Base-by-base conservation (phyloP, 2,888 invertebrate genomes). In the Chrysina gloriosa region DNA sequence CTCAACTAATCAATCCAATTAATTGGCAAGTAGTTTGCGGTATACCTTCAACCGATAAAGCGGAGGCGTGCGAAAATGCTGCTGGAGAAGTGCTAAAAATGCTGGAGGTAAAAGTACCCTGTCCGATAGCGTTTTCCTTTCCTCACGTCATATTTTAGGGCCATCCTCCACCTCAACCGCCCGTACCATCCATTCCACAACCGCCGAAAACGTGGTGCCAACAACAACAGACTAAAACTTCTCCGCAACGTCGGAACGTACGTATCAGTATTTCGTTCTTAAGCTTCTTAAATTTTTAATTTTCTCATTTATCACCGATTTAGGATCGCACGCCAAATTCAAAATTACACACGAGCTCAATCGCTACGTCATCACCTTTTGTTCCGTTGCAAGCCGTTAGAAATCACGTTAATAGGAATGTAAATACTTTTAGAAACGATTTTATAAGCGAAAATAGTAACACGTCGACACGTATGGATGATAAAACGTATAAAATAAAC, bases 301-400 rank as follows among this genome's bases (percentile, higher is more conserved):
- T 3, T 6, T 2, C 2, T 21, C 9, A 14, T 23, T 47, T 21
- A 2, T 6, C 19, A 21, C n/a, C 63, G 29, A 29, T 27, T 3
- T 25, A 58, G 39, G 16, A 45, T 23, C 25, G 27, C 4, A 36
- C 52, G 16, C 25, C 61, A 48, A 54, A 31, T 69, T 74, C 3
- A 42, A 63, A 63, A 50, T 16, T 36, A 42, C 56, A 65, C 16
- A 21, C 23, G 9, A 52, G 47, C 42, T 65, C 67, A 61, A 72
- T 29, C 67, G 68, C 31, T 23, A 73, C 65, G n/a, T n/a, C n/a
- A 63, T 80, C 85, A 23, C 82, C 86, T 0, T 87, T 88, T 70
- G 86, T 87, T 27, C 88, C 88, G 0, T 77, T 87, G 14, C 88
- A 87, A 77, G 87, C 85, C 2, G 82, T 86, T 42, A 86, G 85